Base-by-base conservation (phyloP, 1,140 invertebrate genomes). In the Vanessa tameamea region DNA sequence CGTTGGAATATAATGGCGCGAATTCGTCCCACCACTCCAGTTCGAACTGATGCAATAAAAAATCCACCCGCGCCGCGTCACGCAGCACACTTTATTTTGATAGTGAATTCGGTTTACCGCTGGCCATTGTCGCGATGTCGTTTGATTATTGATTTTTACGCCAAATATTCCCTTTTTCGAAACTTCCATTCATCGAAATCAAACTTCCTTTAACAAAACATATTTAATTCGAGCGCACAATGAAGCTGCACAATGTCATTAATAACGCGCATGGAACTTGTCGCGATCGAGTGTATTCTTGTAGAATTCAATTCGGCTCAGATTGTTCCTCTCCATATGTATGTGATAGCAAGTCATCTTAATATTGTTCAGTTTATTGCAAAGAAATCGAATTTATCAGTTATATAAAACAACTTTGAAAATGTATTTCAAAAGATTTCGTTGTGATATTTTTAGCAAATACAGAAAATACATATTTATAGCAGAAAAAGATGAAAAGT, bases 71-170 rank as follows among this genome's bases (percentile, higher is more conserved):
- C 89, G 86, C 88, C 75, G 65, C 79, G 85, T 89, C 88, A 88
- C 85, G 82, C 83, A 84, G 81, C 70, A 82, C 69, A 82, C 82
- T 87, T 85, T 92, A 91, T 91, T 90, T 90, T 89, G 86, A 90
- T 89, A 90, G 89, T 85, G 84, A 85, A 76, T 82, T 84, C 83
- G 83, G 84, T 82, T 87, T 86, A 90, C 90, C 89, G 87, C 84
- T 75, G 78, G 68, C 87, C 80, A 86, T 92, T 92, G 90, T 92
- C 80, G 75, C 72, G 67, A 73, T 65, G 78, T 81, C 85, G 79
- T 87, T 86, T 87, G 86, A 92, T 91, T 92, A 91, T 92, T 92
- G 90, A 92, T 92, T 92, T 92, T 92, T 90, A 91, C 90, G 89
- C 88, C 82, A 90, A 90, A 92, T 89, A 87, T 88, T 87, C 80